Evolutionary conservation across 2,888 invertebrate genomes (phyloP), one percentile per base, ranked within the genome.

Genomic region (Eupithecia exiguata): DNA sequence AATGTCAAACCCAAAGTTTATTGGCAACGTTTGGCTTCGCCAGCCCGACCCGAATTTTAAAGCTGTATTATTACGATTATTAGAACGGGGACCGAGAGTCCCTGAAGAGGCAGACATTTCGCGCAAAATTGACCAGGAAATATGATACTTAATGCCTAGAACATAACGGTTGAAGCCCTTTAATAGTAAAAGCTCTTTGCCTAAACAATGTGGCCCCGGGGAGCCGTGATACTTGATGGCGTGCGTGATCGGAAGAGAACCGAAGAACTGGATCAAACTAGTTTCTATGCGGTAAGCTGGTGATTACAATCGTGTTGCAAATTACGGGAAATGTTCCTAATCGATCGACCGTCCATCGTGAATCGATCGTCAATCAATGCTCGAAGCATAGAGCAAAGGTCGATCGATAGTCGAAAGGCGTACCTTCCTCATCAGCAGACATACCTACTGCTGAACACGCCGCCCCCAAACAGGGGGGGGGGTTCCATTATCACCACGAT

Each of bases 221-320:
- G 73, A 73, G 69, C 62, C 30, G 49, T 66, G 25, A 38, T 46
- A 62, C 36, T 73, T 69, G 43, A 67, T 73, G 71, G 66, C 65
- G 70, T 75, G 72, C 80, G 76, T 77, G 79, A 78, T 79, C 76
- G 72, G 63, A 74, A 71, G 61, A 70, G 61, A 61, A 73, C 67
- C 74, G 61, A 74, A 75, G 71, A 73, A 40, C 40, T 68, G 71
- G 79, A 76, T 30, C 79, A 68, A 76, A 75, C 78, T 70, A 49
- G 76, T 74, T n/a, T 75, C 67, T 65, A 75, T 58, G 72, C 76
- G 77, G 68, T 77, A 71, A 71, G 72, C 70, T 78, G 75, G 72
- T 75, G 74, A 77, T 79, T 76, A 72, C 70, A 73, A 61, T 66
- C n/a, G 63, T 49, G 73, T 76, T 72, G 72, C 53, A 53, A 70